phyloP scores from a whole-genome alignment of 1,140 invertebrate genomes.

The Eumeta japonica region DNA sequence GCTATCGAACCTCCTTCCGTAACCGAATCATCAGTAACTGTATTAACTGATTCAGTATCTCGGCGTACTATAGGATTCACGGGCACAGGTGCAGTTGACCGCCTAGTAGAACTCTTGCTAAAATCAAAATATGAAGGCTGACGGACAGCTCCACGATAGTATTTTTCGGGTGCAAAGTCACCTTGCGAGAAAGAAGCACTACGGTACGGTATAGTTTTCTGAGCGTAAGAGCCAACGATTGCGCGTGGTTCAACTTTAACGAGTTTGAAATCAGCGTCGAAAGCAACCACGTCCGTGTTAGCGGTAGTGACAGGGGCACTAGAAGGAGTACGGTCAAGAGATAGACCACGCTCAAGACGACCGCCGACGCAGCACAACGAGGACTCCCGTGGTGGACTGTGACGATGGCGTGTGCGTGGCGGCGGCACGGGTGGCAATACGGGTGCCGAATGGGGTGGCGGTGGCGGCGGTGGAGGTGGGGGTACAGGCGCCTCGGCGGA shows the following conservation, averaged over 20 bases:
- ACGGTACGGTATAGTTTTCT: slow-evolving; percentile 65
- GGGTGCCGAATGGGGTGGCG: slow-evolving; percentile 27
- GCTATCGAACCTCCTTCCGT: slow-evolving; percentile 55
- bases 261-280: slow-evolving; percentile 46
- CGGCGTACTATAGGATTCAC: slow-evolving; percentile 1
- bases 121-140: slow-evolving; percentile 46
- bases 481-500: slow-evolving; percentile 31
- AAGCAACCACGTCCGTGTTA: slow-evolving; percentile 24
- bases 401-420: slow-evolving; percentile 32
- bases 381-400: slow-evolving; percentile 27
- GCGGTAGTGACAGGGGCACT: too few relatives aligned
- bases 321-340: slow-evolving; percentile 38
- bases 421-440: slow-evolving; percentile 42
- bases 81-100: slow-evolving; percentile 10
- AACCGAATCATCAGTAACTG: slow-evolving; percentile 34
- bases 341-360: slow-evolving; percentile 16
- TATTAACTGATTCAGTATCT: slow-evolving; percentile 17
- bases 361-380: slow-evolving; percentile 9
- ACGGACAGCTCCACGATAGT: slow-evolving; percentile 41
- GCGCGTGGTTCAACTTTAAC: slow-evolving; percentile 59
- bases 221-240: slow-evolving; percentile 60
- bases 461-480: slow-evolving; percentile 32
- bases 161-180: slow-evolving; percentile 61
- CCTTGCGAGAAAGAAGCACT: slow-evolving; percentile 84
- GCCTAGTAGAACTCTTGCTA: slow-evolving; percentile 31